A percentile compares a stretch with the other conserved stretches of the same genome.
Evolutionary conservation across 2,888 invertebrate species (phyloP).

Genomic region (Diaprepes abbreviatus): DNA sequence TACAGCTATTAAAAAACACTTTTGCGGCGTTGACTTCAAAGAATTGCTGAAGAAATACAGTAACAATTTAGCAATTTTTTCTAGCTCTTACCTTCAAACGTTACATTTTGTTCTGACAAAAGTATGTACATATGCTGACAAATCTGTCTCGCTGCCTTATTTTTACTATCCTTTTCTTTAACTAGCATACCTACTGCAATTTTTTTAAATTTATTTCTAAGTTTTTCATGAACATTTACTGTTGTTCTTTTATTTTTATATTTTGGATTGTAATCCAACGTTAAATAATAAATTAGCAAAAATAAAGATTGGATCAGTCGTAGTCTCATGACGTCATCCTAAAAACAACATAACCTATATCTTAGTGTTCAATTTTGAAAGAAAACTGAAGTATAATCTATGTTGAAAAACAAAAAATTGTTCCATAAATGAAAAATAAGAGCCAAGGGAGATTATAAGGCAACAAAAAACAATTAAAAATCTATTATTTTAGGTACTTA

Average conservation of each 20-base stretch:
- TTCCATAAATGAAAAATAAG: too few relatives aligned
- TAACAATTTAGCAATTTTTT: too few relatives aligned
- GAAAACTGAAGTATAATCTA: too few relatives aligned
- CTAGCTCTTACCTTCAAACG: constrained; percentile 14
- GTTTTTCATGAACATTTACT: not conserved
- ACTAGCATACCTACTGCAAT: not conserved
- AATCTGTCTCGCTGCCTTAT: constrained; percentile 9
- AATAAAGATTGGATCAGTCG: not conserved
- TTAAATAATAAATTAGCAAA: not conserved
- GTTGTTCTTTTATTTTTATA: not conserved
- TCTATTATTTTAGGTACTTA: too few relatives aligned
- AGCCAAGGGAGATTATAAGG: too few relatives aligned
- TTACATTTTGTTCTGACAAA: not conserved
- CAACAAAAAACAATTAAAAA: too few relatives aligned
- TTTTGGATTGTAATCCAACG: too few relatives aligned
- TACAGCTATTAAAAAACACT: too few relatives aligned
- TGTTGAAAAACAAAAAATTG: too few relatives aligned
- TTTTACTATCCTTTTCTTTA: constrained; percentile 1
- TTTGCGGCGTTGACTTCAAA: too few relatives aligned
- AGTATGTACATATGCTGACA: constrained; percentile 2
- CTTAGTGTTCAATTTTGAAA: too few relatives aligned
- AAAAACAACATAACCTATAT: not conserved
- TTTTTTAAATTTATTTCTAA: not conserved
- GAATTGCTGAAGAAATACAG: too few relatives aligned
- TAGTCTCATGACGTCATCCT: constrained; percentile 1